These are phyloP conservation scores for Andrena bucephala DNA, from an alignment of 2,888 invertebrate genomes.

Conservation along the genomic window DNA sequence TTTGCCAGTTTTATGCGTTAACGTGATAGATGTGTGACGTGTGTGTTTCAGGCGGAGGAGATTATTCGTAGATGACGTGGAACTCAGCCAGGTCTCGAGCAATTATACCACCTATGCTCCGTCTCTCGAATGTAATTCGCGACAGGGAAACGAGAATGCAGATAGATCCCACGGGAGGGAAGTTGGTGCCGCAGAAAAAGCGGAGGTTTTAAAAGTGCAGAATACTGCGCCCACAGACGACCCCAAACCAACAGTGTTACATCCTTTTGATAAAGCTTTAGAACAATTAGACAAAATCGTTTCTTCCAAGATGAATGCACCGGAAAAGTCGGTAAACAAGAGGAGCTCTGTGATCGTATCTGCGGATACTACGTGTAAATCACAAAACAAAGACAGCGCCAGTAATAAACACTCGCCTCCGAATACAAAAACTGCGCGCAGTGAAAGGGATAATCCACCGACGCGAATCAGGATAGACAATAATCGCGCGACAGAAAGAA, in stretches of 20 bases:
- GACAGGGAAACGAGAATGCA: not conserved
- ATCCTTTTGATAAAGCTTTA: constrained; percentile 36
- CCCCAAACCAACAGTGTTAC: not conserved
- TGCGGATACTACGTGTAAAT: not conserved
- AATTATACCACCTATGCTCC: not conserved
- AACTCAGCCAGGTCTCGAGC: not conserved
- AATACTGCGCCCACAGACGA: too few relatives aligned
- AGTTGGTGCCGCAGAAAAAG: not conserved
- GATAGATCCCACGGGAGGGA: not conserved
- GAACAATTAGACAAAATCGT: constrained; percentile 12
- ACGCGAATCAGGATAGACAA: not conserved
- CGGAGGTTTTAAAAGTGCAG: not conserved
- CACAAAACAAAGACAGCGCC: not conserved
- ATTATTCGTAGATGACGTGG: not conserved
- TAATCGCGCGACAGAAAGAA: too few relatives aligned
- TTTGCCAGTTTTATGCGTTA: not conserved
- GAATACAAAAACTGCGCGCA: not conserved
- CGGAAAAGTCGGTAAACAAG: not conserved
- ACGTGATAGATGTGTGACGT: not conserved
- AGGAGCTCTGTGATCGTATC: not conserved
- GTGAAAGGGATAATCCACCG: not conserved
- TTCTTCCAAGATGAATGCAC: not conserved
- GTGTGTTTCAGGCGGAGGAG: constrained; percentile 34
- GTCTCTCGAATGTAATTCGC: not conserved
- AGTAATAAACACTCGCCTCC: not conserved